Conservation (phyloP, 1,140 invertebrate species). For the Drosophila lacertosa region DNA sequence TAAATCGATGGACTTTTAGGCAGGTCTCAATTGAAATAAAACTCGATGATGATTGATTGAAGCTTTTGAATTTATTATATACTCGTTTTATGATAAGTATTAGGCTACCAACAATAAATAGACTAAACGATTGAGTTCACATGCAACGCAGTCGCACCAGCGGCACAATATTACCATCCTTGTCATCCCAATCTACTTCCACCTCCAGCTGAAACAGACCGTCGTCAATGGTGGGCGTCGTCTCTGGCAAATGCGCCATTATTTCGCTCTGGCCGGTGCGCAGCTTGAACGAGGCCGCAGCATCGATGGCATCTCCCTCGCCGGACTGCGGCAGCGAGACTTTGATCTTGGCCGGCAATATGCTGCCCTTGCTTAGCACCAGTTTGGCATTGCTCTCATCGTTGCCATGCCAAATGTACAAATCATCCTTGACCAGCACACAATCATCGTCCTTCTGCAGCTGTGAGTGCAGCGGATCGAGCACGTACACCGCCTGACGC, state of each 20-base stretch:
- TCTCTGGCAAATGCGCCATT: constrained; percentile 55
- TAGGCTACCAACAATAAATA: constrained; percentile 82
- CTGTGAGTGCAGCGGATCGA: constrained; percentile 64
- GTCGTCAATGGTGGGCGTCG: constrained; percentile 58
- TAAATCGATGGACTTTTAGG: constrained; percentile 74
- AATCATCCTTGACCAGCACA: constrained; percentile 65
- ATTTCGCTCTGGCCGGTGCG: constrained; percentile 67
- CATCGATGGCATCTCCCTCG: constrained; percentile 44
- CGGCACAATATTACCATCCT: constrained; percentile 68
- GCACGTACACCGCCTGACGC: constrained; percentile 86
- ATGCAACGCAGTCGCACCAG: constrained; percentile 74
- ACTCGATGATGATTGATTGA: constrained; percentile 28
- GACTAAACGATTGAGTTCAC: constrained; percentile 59
- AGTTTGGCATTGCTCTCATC: constrained; percentile 75
- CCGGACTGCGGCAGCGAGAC: constrained; percentile 65
- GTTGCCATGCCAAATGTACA: constrained; percentile 80
- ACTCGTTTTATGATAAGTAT: constrained; percentile 56
- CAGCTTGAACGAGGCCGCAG: constrained; percentile 53
- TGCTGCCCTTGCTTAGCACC: constrained; percentile 66
- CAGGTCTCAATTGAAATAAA: background rate
- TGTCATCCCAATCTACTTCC: constrained; percentile 69
- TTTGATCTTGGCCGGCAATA: constrained; percentile 68
- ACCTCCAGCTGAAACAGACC: constrained; percentile 74
- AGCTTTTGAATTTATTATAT: constrained; percentile 53
- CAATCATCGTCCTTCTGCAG: constrained; percentile 66